Base-by-base conservation (phyloP, 2,113 vertebrate species). In the Pelvicachromis taeniatus region DNA sequence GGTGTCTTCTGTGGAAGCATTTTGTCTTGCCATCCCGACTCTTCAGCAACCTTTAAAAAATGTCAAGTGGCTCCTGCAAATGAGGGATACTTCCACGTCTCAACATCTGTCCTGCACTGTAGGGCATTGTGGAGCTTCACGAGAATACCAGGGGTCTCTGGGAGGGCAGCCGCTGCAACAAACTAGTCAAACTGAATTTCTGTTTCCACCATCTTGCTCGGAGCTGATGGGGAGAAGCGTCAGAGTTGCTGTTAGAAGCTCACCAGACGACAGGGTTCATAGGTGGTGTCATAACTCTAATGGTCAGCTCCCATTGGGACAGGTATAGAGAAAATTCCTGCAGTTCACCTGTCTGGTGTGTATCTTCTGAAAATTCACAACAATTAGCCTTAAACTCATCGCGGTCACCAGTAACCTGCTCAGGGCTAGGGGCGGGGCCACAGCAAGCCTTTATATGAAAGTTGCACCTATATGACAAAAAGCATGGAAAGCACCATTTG, bases 51-150 rank as follows among this genome's bases (percentile, higher is more conserved):
- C 91, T 93, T 93, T 93, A 89, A 86, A 86, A 93, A 93, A 94
- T 91, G 91, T 94, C 91, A 94, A 93, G 90, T 91, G 85, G 80
- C 90, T 89, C 40, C n/a, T 93, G 88, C 79, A 92, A 63, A 89
- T 90, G 88, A 91, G 81, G 82, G 77, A 93, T 90, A 83, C 75
- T 81, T 90, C 84, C 87, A 80, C 78, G 52, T 84, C 77, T 68
- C 40, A 54, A 56, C 85, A 79, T 82, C 58, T 59, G 11, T 81
- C 16, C 88, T 29, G 75, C 54, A 88, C 85, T 86, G 73, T 17
- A 68, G 82, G 87, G 81, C 90, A 84, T 86, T 80, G 48, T 23
- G 42, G 52, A 81, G 59, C 83, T 65, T 65, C 55, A 17, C 9
- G 79, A 87, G 91, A 92, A 93, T 90, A 89, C 83, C 90, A 92